phyloP scores from a whole-genome alignment of 2,113 vertebrate genomes.

The Noctilio leporinus region DNA sequence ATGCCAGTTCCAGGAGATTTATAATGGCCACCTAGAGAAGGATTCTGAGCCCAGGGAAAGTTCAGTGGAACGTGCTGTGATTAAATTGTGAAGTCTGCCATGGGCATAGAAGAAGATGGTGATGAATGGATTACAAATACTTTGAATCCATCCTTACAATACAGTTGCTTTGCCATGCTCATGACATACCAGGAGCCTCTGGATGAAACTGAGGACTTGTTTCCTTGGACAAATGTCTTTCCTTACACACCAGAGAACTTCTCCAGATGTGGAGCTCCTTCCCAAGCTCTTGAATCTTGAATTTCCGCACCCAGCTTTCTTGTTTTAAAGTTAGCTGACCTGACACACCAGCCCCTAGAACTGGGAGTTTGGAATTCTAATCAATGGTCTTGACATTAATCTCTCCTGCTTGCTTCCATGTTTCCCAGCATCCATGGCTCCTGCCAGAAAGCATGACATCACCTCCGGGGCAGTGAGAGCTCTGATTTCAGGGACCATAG shows the following conservation, averaged over 20 bases:
- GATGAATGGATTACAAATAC: not conserved
- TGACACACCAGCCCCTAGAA: not conserved
- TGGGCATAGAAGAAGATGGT: not conserved
- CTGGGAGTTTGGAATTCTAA: not conserved
- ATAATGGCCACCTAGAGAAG: not conserved
- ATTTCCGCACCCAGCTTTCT: not conserved
- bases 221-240: not conserved
- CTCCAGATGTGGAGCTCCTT: not conserved
- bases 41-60: not conserved
- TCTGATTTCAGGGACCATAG: constrained; percentile 82
- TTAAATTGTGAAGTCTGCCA: not conserved
- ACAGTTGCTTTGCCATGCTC: not conserved
- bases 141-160: not conserved
- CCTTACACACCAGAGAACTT: not conserved
- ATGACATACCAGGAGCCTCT: not conserved
- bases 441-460: constrained; percentile 84
- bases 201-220: not conserved
- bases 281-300: not conserved
- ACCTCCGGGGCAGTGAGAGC: constrained; percentile 80
- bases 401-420: not conserved
- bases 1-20: not conserved
- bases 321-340: not conserved
- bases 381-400: not conserved
- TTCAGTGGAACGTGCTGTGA: not conserved
- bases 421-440: constrained; percentile 82